Percentiles rank a stretch among this genome's conserved stretches.
phyloP scores from a whole-genome alignment of 2,797 vertebrate genomes.

The Myotis findleyi region DNA sequence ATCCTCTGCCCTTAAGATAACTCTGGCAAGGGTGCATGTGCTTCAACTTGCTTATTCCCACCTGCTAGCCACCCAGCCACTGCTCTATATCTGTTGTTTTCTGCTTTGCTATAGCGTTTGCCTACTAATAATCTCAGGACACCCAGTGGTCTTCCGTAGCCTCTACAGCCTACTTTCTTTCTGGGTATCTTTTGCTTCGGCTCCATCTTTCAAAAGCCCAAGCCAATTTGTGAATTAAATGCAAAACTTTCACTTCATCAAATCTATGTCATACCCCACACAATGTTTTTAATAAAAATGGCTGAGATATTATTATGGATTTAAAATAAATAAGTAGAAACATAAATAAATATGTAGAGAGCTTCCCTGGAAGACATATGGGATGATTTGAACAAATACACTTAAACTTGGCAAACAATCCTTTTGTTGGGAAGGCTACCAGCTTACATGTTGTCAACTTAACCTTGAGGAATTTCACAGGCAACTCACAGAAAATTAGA shows the following conservation, averaged over 20 bases:
- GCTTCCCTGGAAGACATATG: background rate
- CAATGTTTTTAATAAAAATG: too few species aligned
- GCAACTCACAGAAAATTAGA: background rate
- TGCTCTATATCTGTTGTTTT: background rate
- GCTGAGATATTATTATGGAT: background rate
- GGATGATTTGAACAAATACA: background rate
- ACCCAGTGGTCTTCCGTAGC: background rate
- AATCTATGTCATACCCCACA: too few species aligned
- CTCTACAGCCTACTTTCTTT: background rate
- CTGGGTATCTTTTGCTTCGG: background rate
- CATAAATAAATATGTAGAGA: background rate
- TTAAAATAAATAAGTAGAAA: background rate
- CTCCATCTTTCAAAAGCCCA: constrained; percentile 11
- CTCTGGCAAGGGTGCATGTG: background rate
- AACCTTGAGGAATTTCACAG: constrained; percentile 6
- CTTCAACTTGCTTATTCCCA: background rate
- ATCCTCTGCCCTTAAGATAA: background rate
- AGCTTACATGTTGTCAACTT: background rate
- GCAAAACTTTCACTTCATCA: background rate
- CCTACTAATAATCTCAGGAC: background rate
- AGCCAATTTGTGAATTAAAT: background rate
- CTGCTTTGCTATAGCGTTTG: background rate
- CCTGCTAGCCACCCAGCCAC: background rate
- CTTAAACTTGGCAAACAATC: background rate
- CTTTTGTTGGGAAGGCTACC: background rate